Evolutionary conservation across 1,140 invertebrate genomes (phyloP).

Genomic region (Drosophila ogumai): DNA sequence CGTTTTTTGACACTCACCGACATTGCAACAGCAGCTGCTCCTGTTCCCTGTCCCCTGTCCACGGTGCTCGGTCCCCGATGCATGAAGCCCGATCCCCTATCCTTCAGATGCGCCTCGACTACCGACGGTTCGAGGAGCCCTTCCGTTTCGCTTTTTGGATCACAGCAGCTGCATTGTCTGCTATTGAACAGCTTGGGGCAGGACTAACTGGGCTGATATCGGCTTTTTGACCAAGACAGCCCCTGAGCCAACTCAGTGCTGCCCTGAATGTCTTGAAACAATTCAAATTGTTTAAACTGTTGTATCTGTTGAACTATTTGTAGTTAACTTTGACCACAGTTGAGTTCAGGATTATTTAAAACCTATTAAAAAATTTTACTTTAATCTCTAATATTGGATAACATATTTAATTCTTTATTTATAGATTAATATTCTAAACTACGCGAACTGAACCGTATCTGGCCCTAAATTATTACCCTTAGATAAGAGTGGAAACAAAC

Average conservation of each 20-base stretch:
- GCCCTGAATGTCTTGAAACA: constrained; percentile 23
- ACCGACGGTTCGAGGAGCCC: constrained; percentile 31
- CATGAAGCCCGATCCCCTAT: constrained; percentile 1
- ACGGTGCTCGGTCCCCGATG: background rate
- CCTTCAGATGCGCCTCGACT: constrained; percentile 21
- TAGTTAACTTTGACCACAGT: background rate
- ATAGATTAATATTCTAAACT: no score
- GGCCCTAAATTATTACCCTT: background rate
- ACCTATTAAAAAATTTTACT: no score
- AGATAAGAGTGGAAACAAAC: background rate
- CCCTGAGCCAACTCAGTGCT: constrained; percentile 5
- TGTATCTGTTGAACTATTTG: background rate
- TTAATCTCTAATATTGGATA: no score
- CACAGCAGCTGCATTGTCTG: constrained; percentile 54
- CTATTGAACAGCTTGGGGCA: constrained; percentile 41
- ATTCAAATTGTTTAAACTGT: background rate
- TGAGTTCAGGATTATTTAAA: no score
- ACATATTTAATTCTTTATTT: background rate
- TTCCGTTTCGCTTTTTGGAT: constrained; percentile 45
- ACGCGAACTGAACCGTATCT: background rate
- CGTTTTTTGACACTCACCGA: constrained; percentile 51
- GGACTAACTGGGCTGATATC: constrained; percentile 47
- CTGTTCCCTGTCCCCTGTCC: constrained; percentile 3
- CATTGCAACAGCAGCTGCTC: constrained; percentile 23
- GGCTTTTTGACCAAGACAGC: constrained; percentile 33